phyloP scores from a whole-genome alignment of 35 echinoderm and acorn worm species.

The Strongylocentrotus purpuratus region DNA sequence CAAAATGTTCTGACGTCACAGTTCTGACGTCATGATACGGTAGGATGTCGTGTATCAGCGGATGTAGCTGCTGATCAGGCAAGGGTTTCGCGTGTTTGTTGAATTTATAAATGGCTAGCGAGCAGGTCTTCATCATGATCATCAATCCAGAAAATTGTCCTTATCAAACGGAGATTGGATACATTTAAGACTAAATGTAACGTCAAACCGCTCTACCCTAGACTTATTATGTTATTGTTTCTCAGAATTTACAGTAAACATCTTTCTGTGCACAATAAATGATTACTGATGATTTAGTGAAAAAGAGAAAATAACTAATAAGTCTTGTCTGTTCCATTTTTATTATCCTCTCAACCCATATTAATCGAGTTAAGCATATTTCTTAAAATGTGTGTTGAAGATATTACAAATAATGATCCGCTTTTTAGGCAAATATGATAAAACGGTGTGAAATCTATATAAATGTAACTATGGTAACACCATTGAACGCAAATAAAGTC shows the following conservation, averaged over 20 bases:
- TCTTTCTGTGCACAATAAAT: background rate
- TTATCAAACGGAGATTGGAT: background rate
- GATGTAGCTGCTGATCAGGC: background rate
- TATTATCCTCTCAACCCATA: no score
- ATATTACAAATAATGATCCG: no score
- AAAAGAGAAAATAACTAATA: no score
- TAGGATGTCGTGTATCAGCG: background rate
- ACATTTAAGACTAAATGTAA: background rate
- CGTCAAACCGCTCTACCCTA: background rate
- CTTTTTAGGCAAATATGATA: no score
- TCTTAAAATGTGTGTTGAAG: no score
- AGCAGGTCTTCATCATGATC: background rate
- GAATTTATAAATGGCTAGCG: background rate
- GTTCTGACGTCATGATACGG: background rate
- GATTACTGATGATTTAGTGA: no score
- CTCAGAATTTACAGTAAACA: background rate
- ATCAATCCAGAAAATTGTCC: background rate
- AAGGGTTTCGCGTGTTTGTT: background rate
- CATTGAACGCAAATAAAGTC: no score
- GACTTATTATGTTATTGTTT: background rate
- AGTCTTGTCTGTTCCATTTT: no score
- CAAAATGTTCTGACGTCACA: slow-evolving; percentile 2
- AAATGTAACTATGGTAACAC: no score
- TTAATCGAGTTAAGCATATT: no score
- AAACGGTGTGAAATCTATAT: no score